Percentiles rank a stretch among this genome's conserved stretches.
Evolutionary conservation across 2,113 vertebrate species (phyloP).

Genomic region (Melanerpes aurifrons): DNA sequence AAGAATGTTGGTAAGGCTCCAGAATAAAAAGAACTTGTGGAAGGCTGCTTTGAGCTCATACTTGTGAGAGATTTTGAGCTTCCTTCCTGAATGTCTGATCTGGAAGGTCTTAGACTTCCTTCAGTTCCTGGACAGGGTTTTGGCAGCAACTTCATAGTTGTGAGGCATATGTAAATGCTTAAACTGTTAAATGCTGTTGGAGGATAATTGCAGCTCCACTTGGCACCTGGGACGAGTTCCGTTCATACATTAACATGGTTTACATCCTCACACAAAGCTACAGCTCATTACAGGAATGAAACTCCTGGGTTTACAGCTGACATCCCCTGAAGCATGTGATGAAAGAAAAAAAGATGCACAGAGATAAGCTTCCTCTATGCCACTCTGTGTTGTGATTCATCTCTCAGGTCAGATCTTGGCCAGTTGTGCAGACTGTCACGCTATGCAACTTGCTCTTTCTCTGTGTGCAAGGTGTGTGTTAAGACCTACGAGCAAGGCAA

Average conservation of each 20-base stretch:
- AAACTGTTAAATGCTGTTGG: not conserved
- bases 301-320: conserved; percentile 35
- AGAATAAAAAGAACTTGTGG: not conserved
- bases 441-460: not conserved
- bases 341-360: not conserved
- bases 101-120: not conserved
- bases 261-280: not conserved
- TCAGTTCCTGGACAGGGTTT: not conserved
- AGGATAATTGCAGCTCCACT: not conserved
- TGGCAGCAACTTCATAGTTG: not conserved
- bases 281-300: not conserved
- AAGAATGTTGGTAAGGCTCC: not conserved
- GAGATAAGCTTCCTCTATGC: not conserved
- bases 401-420: not conserved
- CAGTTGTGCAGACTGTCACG: not conserved
- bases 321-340: conserved; percentile 48
- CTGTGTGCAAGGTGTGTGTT: not conserved
- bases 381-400: conserved; percentile 25
- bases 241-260: not conserved
- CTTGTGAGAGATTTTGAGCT: not conserved
- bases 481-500: not conserved
- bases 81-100: not conserved
- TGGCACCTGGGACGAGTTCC: not conserved
- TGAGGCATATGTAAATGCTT: not conserved
- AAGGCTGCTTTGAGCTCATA: not conserved